These are phyloP conservation scores for Molossus molossus DNA, from an alignment of 2,797 vertebrate genomes.

Conservation along the genomic window DNA sequence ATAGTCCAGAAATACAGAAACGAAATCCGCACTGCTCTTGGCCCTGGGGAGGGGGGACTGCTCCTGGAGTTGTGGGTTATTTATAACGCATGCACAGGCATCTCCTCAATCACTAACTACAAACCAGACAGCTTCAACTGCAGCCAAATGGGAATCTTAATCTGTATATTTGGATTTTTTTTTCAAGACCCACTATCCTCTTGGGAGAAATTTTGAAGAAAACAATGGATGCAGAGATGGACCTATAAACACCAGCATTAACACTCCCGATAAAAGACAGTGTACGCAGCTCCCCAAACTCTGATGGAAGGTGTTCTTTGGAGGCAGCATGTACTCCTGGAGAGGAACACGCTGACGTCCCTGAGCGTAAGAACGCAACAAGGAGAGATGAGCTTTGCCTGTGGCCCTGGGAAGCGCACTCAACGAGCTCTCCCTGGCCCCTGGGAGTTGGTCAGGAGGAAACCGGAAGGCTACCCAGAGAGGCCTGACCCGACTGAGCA, in stretches of 20 bases:
- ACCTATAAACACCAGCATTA: neutral
- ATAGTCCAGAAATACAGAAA: neutral
- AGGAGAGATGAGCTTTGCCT: neutral
- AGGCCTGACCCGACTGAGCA: neutral
- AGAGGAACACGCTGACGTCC: neutral
- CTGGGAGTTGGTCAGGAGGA: neutral
- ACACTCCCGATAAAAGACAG: neutral
- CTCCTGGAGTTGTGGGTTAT: neutral
- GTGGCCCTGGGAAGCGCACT: neutral
- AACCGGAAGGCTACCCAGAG: rapidly evolving
- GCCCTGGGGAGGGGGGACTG: neutral
- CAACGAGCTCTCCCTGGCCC: neutral
- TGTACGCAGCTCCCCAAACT: neutral
- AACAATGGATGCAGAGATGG: neutral
- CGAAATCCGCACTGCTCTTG: neutral
- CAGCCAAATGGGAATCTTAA: neutral
- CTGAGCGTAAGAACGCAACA: neutral
- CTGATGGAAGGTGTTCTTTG: neutral
- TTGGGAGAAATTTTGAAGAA: constrained; percentile 20
- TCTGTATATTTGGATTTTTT: neutral
- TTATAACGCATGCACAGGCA: neutral
- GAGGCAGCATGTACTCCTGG: neutral
- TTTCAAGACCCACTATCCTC: neutral
- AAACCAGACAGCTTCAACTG: neutral
- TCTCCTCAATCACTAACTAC: constrained; percentile 1